Base-by-base conservation (phyloP, 2,113 vertebrate genomes). In the Pitta sordida region DNA sequence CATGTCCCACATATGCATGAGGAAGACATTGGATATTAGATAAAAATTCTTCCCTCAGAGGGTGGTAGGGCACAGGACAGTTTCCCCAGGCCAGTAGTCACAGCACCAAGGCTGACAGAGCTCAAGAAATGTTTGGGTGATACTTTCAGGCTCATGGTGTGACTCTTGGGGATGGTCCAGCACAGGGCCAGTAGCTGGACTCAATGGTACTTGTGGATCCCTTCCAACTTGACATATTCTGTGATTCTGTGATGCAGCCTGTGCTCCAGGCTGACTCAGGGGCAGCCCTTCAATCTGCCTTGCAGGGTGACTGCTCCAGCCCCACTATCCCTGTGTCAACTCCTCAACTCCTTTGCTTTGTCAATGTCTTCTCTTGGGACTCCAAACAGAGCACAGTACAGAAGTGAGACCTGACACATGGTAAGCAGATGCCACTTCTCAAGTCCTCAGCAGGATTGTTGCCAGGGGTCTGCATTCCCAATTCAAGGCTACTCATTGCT, bases 231-330 rank as follows among this genome's bases (percentile, higher is more conserved):
- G 9, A 18, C 43, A 44, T 44, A 44, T 44, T 44, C 43, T 44
- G 43, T 44, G 9, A 44, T 43, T 43, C 43, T 43, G 43, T 43
- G 43, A 43, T 44, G 39, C 27, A 46, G 21, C 8, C 58, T 64
- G 27, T 46, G 14, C 59, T 65, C 34, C 69, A 48, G 22, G 4
- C 49, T 46, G 34, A 51, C 13, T 24, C 7, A 51, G 24, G 11
- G 8, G 26, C 44, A 52, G 12, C 22, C 9, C 63, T 52, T 17
- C 21, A 86, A 32, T 11, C 17, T 11, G 56, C 19, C 12, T 48
- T 0, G 1, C 49, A 46, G 41, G 9, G 15, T 1, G 2, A n/a
- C 5, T 29, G 22, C 26, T 68, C 53, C 32, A 52, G 11, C 20
- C 21, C 24, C 26, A 36, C 24, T 26, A 20, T 43, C 20, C 44